These are phyloP conservation scores for Eudyptes chrysolophus DNA, from an alignment of 2,113 vertebrate genomes.

Conservation along the genomic window DNA sequence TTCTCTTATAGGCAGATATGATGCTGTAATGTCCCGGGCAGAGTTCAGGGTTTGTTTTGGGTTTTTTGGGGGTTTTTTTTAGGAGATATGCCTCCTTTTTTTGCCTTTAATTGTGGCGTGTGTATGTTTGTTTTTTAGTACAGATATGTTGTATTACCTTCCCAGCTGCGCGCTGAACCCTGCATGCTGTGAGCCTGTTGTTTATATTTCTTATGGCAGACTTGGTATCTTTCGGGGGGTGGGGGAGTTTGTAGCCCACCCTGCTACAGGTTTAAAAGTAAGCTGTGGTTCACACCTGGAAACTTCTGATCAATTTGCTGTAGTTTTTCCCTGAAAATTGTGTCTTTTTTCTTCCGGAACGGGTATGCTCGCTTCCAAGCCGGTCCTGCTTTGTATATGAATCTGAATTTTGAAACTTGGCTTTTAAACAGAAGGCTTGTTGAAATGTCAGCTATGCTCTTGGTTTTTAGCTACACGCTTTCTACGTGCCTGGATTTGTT, in stretches of 20 bases:
- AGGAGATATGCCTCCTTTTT: background rate
- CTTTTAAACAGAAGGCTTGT: background rate
- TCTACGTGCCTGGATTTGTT: background rate
- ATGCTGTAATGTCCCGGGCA: background rate
- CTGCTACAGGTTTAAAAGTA: background rate
- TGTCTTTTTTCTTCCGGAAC: background rate
- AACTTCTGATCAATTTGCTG: background rate
- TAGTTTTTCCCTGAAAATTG: background rate
- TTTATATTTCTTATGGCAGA: background rate
- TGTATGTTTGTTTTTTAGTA: background rate
- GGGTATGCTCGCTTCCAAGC: background rate
- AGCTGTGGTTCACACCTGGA: background rate
- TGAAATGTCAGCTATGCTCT: background rate
- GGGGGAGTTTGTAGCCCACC: background rate
- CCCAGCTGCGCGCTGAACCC: background rate
- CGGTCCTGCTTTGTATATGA: background rate
- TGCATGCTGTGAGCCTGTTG: background rate
- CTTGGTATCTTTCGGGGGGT: background rate
- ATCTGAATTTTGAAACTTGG: background rate
- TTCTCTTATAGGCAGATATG: accelerated
- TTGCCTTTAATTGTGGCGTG: background rate
- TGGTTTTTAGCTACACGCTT: background rate
- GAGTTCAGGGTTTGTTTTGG: background rate
- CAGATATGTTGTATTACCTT: background rate
- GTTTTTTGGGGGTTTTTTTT: background rate